Conservation (phyloP, 2,888 invertebrate species). For the Vanessa cardui region DNA sequence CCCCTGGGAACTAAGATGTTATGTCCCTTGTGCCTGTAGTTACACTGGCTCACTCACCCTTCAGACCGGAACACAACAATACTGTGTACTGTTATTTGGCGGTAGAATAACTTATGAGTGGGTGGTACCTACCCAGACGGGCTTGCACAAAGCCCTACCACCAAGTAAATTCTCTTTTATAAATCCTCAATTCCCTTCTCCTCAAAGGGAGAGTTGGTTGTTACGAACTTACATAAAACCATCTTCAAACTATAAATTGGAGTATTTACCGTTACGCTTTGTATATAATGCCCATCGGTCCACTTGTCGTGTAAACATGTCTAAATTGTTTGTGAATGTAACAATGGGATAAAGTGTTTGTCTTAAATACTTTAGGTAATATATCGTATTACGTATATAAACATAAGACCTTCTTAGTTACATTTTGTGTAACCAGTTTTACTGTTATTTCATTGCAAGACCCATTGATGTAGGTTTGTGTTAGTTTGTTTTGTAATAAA, state of each 20-base stretch:
- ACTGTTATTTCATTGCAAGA: background rate
- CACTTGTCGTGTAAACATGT: constrained; percentile 41
- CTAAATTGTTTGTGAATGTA: constrained; percentile 20
- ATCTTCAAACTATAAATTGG: constrained; percentile 64
- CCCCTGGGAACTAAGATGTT: no score
- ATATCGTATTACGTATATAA: constrained; percentile 10
- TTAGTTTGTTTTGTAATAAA: no score
- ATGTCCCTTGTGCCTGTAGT: no score
- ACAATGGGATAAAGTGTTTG: constrained; percentile 14
- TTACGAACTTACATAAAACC: constrained; percentile 64
- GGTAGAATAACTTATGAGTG: no score
- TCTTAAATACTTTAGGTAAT: constrained; percentile 12
- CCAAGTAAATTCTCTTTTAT: no score
- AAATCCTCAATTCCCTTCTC: no score
- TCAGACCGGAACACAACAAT: no score
- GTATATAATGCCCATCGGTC: constrained; percentile 45
- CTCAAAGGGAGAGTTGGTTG: no score
- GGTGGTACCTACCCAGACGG: no score
- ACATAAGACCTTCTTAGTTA: background rate
- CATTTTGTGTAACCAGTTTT: constrained; percentile 3
- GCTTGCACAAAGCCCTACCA: no score
- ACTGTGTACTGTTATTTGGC: no score
- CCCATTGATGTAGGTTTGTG: background rate
- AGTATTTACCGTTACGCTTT: constrained; percentile 66
- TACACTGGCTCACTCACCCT: no score